Evolutionary conservation across 2,113 vertebrate species (phyloP), one percentile per base, ranked within the genome.

Genomic region (Cavia porcellus): DNA sequence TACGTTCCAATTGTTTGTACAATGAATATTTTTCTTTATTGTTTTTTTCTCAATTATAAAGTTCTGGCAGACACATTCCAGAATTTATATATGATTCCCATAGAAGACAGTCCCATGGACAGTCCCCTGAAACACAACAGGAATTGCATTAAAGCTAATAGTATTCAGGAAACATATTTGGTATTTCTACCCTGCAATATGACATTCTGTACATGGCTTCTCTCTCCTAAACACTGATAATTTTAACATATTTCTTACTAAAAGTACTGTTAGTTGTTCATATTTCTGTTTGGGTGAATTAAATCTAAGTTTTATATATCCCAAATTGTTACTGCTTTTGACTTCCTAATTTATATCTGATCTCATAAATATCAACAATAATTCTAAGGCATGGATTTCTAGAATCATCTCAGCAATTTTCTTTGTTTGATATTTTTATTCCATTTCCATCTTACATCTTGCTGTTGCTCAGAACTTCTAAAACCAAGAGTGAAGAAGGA

Each of bases 221-320:
- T 80, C 52, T 68, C 25, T 90, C 12, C 50, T 57, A 75, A 85
- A 93, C 28, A 72, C 3, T 52, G 59, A 55, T 59, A 10, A 90
- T 62, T 92, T 89, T 62, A 79, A 90, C 9, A 42, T 42, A 74
- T 72, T 89, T 82, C 45, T 77, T 77, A 92, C 82, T 77, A 77
- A 50, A 95, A 93, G 61, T 72, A 86, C 52, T 89, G 50, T 81
- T 82, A 89, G 13, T 66, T 80, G 83, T 87, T 86, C 89, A 84
- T n/a, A 85, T 57, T 94, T 96, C 32, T 88, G 35, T 83, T 94
- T 75, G 72, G 42, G 82, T 30, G 59, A 90, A 89, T 77, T 5
- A 83, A 92, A 92, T 91, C 66, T 86, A 32, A 91, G 75, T 86
- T 91, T 59, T 42, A 64, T 68, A 47, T 20, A 22, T 42, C 96